Evolutionary conservation across 2,113 vertebrate genomes (phyloP).

Genomic region (Anoura caudifer): DNA sequence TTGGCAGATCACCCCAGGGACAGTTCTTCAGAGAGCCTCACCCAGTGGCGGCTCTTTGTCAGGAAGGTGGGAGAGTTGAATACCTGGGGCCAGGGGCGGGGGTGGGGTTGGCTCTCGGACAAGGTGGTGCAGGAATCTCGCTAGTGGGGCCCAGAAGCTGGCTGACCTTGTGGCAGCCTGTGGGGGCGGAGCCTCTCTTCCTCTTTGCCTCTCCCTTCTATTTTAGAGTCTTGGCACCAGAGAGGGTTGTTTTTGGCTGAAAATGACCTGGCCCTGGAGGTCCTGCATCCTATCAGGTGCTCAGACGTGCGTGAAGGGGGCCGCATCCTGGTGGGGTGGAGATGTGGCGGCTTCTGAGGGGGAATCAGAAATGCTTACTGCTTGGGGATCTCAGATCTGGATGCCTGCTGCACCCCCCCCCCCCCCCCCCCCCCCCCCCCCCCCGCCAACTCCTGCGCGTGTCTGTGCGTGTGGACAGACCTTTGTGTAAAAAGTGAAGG

Average conservation of each 20-base stretch:
- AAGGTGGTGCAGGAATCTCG: background rate
- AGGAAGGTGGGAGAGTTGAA: background rate
- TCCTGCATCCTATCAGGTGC: background rate
- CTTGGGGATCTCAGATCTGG: background rate
- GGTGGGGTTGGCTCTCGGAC: background rate
- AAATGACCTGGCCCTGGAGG: background rate
- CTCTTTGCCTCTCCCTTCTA: background rate
- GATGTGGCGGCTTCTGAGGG: background rate
- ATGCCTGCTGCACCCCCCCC: too few relatives aligned
- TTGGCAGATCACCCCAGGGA: too few relatives aligned
- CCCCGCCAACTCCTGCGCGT: background rate
- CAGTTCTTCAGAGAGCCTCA: background rate
- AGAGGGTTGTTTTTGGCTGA: background rate
- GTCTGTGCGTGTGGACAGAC: background rate
- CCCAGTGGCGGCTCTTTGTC: too few relatives aligned
- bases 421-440: too few relatives aligned
- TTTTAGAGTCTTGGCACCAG: background rate
- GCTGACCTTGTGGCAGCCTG: background rate
- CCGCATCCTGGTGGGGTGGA: background rate
- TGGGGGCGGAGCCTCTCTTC: background rate
- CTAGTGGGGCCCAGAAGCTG: background rate
- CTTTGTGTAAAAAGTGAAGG: background rate
- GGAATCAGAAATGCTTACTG: background rate
- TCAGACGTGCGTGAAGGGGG: rapidly evolving
- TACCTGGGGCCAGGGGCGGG: background rate